phyloP scores from a whole-genome alignment of 2,113 vertebrate species.

The Onychostruthus taczanowskii region DNA sequence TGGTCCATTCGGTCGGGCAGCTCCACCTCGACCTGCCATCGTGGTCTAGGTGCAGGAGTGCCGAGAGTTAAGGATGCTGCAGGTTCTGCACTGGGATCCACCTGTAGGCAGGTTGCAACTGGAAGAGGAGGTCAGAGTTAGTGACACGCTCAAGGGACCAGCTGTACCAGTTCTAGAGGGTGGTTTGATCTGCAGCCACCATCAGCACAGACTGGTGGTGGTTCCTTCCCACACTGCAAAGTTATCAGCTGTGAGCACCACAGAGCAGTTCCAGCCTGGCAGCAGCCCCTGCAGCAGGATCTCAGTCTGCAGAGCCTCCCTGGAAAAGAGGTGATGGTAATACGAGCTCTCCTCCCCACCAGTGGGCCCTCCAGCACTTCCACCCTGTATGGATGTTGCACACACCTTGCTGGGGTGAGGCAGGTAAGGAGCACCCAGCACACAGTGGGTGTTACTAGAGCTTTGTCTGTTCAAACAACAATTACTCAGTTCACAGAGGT shows the following conservation, averaged over 20 bases:
- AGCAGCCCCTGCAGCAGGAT: neutral
- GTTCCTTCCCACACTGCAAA: neutral
- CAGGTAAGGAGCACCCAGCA: neutral
- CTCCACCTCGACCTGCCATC: slow-evolving; percentile 94
- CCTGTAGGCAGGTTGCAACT: slow-evolving; percentile 70
- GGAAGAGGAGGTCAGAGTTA: slow-evolving; percentile 43
- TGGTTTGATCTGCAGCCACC: neutral
- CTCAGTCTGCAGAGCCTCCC: neutral
- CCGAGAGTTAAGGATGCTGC: slow-evolving; percentile 8
- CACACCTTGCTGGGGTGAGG: neutral
- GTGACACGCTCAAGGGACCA: neutral
- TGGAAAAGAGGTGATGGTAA: neutral
- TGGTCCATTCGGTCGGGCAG: slow-evolving; percentile 90
- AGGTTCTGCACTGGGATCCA: slow-evolving; percentile 45
- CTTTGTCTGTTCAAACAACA: neutral
- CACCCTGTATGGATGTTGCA: neutral
- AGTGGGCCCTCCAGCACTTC: neutral
- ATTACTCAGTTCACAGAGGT: neutral
- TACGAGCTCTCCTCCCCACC: neutral
- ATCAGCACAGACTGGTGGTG: neutral
- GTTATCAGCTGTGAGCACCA: neutral
- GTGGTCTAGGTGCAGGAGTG: slow-evolving; percentile 53
- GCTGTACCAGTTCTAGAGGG: neutral
- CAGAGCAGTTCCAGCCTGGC: neutral
- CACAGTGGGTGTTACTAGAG: neutral